Conservation (phyloP, 53 echinoderm and acorn worm species). For the Echinometra lucunter region DNA sequence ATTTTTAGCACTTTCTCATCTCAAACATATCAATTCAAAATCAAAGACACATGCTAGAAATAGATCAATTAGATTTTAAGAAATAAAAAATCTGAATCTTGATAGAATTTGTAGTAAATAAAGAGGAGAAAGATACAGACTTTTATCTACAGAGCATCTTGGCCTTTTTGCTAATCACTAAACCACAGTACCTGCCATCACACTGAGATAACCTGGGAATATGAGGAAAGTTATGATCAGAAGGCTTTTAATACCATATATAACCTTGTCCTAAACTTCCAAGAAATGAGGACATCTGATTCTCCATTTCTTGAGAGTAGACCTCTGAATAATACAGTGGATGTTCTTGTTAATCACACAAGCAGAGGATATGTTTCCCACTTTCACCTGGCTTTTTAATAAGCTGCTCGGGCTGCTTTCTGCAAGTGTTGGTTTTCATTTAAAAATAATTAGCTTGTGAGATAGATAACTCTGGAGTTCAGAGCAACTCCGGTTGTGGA, state of each 20-base stretch:
- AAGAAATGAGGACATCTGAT: background rate
- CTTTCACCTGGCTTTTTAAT: conserved; percentile 29
- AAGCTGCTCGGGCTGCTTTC: conserved; percentile 9
- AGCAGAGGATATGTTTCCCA: background rate
- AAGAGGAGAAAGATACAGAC: too few relatives aligned
- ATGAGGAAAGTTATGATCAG: background rate
- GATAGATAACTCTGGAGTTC: conserved; percentile 49
- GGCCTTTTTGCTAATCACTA: background rate
- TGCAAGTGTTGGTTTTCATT: conserved; percentile 45
- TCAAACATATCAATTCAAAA: background rate
- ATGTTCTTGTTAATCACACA: background rate
- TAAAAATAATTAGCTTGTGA: conserved; percentile 49
- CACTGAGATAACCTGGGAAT: background rate
- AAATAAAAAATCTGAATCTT: too few relatives aligned
- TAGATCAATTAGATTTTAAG: background rate
- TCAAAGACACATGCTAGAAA: too few relatives aligned
- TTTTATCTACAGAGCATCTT: background rate
- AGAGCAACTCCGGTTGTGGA: conserved; percentile 41
- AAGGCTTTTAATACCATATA: background rate
- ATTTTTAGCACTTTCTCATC: background rate
- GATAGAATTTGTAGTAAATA: too few relatives aligned
- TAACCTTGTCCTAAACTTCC: background rate
- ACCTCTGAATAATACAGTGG: background rate
- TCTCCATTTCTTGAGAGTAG: background rate
- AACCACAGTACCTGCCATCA: background rate